phyloP scores from a whole-genome alignment of 1,140 invertebrate genomes.

The Drosophila tristis region DNA sequence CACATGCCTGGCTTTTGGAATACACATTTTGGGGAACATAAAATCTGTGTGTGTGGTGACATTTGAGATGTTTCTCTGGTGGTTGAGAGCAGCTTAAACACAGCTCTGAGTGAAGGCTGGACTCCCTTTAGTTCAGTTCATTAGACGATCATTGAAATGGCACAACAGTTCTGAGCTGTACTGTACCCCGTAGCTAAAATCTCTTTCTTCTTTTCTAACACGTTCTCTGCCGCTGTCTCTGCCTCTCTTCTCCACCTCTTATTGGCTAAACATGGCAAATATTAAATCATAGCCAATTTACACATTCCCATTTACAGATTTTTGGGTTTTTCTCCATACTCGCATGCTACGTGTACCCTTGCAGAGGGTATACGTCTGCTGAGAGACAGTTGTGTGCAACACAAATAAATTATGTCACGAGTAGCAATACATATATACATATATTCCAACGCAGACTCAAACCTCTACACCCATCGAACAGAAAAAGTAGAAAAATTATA shows the following conservation, averaged over 20 bases:
- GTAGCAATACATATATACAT: no score
- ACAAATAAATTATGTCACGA: no score
- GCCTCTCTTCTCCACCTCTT: constrained; percentile 1
- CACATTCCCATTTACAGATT: constrained; percentile 59
- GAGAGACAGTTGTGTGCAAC: neutral
- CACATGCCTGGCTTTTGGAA: constrained; percentile 27
- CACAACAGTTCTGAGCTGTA: neutral
- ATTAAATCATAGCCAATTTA: constrained; percentile 75
- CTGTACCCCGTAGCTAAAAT: neutral
- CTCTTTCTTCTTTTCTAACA: neutral
- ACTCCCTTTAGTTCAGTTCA: no score
- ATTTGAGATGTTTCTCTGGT: neutral
- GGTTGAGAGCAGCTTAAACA: neutral
- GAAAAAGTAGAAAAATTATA: no score
- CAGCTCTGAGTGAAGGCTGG: no score
- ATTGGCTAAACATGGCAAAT: constrained; percentile 58
- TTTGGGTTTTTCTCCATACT: constrained; percentile 4
- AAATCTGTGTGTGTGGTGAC: neutral
- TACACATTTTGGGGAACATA: constrained; percentile 15
- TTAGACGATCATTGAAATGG: no score
- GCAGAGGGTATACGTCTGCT: neutral
- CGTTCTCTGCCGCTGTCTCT: neutral
- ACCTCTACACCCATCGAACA: no score
- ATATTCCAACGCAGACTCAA: no score
- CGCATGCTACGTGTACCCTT: constrained; percentile 1